These are phyloP conservation scores for Empis stercorea DNA, from an alignment of 2,888 invertebrate genomes.

Conservation along the genomic window DNA sequence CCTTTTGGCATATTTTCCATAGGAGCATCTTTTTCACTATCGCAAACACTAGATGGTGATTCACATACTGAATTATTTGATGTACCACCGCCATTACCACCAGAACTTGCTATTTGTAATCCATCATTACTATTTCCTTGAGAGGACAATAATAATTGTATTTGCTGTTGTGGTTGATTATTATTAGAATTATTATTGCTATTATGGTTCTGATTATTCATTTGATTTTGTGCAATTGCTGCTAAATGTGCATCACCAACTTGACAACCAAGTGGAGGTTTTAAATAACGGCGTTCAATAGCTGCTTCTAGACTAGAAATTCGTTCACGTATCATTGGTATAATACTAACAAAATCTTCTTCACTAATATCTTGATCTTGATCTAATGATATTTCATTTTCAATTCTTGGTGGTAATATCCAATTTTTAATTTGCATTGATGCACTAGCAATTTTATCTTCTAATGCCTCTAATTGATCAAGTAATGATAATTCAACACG, in stretches of 20 bases:
- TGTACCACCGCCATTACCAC: constrained; percentile 21
- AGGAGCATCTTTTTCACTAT: constrained; percentile 32
- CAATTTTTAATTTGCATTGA: constrained; percentile 87
- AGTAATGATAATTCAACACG: constrained; percentile 70
- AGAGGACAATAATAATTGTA: constrained; percentile 19
- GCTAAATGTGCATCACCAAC: constrained; percentile 50
- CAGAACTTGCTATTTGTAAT: constrained; percentile 20
- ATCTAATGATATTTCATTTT: constrained; percentile 41
- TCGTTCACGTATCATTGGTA: constrained; percentile 46
- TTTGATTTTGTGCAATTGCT: constrained; percentile 40
- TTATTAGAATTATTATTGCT: constrained; percentile 33
- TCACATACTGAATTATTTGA: constrained; percentile 24
- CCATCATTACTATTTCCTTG: constrained; percentile 1
- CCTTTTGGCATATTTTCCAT: constrained; percentile 43
- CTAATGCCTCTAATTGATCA: constrained; percentile 72
- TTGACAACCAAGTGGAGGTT: constrained; percentile 71
- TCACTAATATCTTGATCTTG: constrained; percentile 35
- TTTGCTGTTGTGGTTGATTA: constrained; percentile 23
- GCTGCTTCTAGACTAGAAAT: constrained; percentile 75
- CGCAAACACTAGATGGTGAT: constrained; percentile 33
- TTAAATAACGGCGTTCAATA: constrained; percentile 84
- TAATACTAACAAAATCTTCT: constrained; percentile 43
- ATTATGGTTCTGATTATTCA: constrained; percentile 34
- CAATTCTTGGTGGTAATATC: constrained; percentile 53
- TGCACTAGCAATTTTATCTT: constrained; percentile 77